phyloP scores from a whole-genome alignment of 2,797 vertebrate genomes.

The Propithecus deckenii region DNA sequence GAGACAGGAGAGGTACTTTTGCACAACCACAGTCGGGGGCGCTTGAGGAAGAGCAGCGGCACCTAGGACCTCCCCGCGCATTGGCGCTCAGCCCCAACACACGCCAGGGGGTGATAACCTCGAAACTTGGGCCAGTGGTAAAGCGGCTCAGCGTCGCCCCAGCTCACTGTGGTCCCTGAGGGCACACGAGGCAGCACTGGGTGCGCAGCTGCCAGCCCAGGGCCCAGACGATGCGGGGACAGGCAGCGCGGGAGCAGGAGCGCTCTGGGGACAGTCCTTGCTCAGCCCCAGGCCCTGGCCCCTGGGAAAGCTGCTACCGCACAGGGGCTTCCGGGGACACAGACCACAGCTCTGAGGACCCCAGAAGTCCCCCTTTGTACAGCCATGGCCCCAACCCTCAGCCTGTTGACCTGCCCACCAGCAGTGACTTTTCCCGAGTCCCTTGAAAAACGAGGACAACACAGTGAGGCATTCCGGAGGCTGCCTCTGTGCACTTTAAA shows the following conservation, averaged over 20 bases:
- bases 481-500: background rate
- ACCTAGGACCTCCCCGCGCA: background rate
- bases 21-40: rapidly evolving
- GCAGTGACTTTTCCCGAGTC: rapidly evolving
- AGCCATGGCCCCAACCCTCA: background rate
- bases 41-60: rapidly evolving
- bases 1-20: rapidly evolving
- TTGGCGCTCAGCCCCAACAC: background rate
- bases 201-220: background rate
- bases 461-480: rapidly evolving
- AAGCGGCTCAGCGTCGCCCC: rapidly evolving
- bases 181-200: background rate
- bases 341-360: background rate
- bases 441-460: background rate
- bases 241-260: background rate
- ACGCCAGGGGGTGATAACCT: background rate
- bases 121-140: background rate
- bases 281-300: background rate
- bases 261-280: rapidly evolving
- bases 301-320: background rate
- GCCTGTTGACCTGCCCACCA: background rate
- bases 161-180: rapidly evolving
- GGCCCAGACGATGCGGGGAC: background rate
- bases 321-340: rapidly evolving
- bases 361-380: rapidly evolving